phyloP scores from a whole-genome alignment of 2,113 vertebrate species.

The Sigmodon hispidus region DNA sequence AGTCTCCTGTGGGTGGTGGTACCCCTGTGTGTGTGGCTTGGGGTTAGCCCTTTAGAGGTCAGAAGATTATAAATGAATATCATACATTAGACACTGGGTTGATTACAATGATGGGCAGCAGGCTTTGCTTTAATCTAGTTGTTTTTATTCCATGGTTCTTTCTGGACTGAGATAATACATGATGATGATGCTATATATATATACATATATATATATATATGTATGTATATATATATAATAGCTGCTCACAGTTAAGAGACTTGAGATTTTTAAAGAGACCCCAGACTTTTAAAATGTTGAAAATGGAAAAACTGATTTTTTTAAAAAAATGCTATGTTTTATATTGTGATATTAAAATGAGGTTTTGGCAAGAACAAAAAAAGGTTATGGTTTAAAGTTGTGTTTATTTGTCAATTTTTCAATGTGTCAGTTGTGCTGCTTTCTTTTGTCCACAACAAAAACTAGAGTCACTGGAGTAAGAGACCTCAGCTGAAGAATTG shows the following conservation, averaged over 20 bases:
- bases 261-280: not conserved
- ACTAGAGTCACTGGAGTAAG: not conserved
- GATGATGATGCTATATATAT: too few relatives aligned
- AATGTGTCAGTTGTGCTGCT: not conserved
- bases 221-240: not conserved
- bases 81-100: not conserved
- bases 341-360: not conserved
- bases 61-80: not conserved
- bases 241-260: not conserved
- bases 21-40: not conserved
- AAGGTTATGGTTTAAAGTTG: not conserved
- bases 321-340: not conserved
- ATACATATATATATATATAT: too few relatives aligned
- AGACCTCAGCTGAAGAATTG: not conserved
- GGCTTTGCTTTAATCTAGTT: not conserved
- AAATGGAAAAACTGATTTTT: not conserved
- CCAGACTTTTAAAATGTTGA: not conserved
- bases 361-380: not conserved
- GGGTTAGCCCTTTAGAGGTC: not conserved
- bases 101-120: not conserved
- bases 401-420: not conserved
- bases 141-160: not conserved
- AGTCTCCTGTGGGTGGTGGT: not conserved
- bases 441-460: not conserved
- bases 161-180: not conserved